Base-by-base conservation (phyloP, 2,113 vertebrate species). In the Dromas ardeola region DNA sequence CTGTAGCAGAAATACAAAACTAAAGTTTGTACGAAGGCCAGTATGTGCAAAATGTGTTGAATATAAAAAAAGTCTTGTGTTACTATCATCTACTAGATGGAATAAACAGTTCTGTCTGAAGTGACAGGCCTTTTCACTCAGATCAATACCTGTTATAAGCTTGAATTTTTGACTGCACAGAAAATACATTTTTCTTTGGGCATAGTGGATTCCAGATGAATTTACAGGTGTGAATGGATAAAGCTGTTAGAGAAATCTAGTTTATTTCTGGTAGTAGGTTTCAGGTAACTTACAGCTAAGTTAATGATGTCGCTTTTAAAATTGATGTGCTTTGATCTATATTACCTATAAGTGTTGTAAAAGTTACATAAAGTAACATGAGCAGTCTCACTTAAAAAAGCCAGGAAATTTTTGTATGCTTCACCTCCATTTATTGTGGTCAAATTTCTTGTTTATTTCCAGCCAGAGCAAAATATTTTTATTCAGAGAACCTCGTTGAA, bases 1-100 rank as follows among this genome's bases (percentile, higher is more conserved):
- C 52, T 70, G 10, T 56, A 88, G 66, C 70, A 94, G 88, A 93
- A 94, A 95, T 93, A 58, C 29, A 95, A 87, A 95, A n/a, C 42
- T 71, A 38, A 6, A 61, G 27, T 95, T 97, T 90, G 22, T 65
- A 38, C 95, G 89, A 97, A 97, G 92, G 94, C 81, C 89, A 90
- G 45, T 21, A 17, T 69, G 26, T 91, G 65, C 65, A 97, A 90
- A 92, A 95, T 79, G 10, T 94, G 78, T 78, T 82, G 86, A 95
- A 92, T 90, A 17, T 43, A 27, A 94, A 63, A 82, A 76, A 84
- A 79, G 63, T 27, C 85, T 80, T 80, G 56, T 66, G 81, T 77
- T 88, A 58, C 6, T 74, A 26, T 93, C 29, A 32, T 34, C 70
- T 71, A 23, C 66, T 65, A 77, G 74, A 36, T 90, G 52, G 84